Percentiles rank a stretch among this genome's conserved stretches.
phyloP scores from a whole-genome alignment of 1,140 invertebrate genomes.

The Euura lappo region DNA sequence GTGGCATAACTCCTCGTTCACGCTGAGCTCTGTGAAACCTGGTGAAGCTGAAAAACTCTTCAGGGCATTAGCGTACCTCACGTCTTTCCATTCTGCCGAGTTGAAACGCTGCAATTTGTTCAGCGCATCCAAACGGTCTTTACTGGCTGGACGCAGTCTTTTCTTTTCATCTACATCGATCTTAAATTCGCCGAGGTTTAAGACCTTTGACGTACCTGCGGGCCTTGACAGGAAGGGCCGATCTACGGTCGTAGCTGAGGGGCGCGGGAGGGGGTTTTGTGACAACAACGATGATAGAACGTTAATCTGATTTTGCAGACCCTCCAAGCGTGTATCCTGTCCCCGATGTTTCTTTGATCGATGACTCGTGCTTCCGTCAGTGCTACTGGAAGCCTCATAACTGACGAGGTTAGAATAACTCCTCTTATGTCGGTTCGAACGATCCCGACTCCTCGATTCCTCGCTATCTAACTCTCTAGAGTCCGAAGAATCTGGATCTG shows the following conservation, averaged over 20 bases:
- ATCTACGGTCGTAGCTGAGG: neutral
- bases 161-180: conserved; percentile 22
- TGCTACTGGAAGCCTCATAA: no score
- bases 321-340: neutral
- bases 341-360: neutral
- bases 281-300: neutral
- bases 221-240: neutral
- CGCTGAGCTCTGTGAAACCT: no score
- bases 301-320: neutral
- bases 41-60: no score
- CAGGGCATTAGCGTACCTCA: no score
- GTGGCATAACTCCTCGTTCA: no score
- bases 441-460: neutral
- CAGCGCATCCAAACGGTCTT: no score
- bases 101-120: no score
- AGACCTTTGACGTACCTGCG: neutral
- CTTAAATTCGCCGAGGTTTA: conserved; percentile 19
- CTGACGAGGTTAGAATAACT: no score
- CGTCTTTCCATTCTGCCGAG: no score
- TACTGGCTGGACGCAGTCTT: no score
- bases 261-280: neutral
- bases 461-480: neutral
- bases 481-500: neutral
- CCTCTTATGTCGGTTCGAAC: no score
- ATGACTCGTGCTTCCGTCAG: no score